Percentiles rank a stretch among this genome's conserved stretches.
Conservation (phyloP, 2,888 invertebrate genomes). For the Eilema griseolum region DNA sequence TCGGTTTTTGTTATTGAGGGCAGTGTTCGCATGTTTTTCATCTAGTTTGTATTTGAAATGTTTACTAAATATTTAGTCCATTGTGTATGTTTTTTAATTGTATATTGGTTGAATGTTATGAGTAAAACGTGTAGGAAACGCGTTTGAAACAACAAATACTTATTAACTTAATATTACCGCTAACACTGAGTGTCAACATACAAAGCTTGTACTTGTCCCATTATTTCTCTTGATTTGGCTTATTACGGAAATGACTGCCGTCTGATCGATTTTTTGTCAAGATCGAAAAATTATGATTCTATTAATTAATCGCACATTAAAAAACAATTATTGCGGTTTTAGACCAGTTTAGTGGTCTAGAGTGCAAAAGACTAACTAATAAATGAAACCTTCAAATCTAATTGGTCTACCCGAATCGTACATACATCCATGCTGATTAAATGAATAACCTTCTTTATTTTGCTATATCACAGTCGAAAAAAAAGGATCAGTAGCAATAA, state of each 20-base stretch:
- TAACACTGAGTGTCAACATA: not conserved
- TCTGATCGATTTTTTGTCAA: too few species aligned
- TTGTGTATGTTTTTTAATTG: not conserved
- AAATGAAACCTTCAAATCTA: too few species aligned
- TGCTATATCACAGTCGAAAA: not conserved
- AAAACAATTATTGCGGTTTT: too few species aligned
- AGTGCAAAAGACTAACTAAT: too few species aligned
- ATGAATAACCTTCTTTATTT: not conserved
- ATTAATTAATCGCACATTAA: too few species aligned
- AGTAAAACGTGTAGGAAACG: too few species aligned
- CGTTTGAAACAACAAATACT: not conserved
- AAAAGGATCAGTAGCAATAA: not conserved
- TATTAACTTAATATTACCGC: not conserved
- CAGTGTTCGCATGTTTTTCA: conserved; percentile 9
- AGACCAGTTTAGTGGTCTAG: too few species aligned
- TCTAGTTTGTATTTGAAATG: conserved; percentile 9
- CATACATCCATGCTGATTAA: not conserved
- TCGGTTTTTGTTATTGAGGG: conserved; percentile 25
- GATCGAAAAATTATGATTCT: too few species aligned
- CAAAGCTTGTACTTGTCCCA: too few species aligned
- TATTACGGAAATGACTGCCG: too few species aligned
- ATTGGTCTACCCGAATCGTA: not conserved
- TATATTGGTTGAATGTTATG: not conserved
- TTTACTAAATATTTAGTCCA: not conserved
- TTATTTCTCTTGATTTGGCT: too few species aligned